phyloP scores from a whole-genome alignment of 2,888 invertebrate species.

The Microctonus hyperodae region DNA sequence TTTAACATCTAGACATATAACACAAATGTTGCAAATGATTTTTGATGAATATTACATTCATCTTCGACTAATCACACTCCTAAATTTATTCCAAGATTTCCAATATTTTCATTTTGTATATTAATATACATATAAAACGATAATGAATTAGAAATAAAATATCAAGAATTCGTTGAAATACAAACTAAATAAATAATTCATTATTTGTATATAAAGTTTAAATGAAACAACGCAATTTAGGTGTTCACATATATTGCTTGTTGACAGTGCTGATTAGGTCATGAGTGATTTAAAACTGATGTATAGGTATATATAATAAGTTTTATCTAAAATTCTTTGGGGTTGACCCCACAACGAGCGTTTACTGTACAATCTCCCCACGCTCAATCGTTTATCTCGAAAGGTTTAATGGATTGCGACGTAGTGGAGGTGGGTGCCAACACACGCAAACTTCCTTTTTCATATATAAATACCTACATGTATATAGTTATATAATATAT shows the following conservation, averaged over 20 bases:
- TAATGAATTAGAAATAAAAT: too few species aligned
- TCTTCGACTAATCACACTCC: background rate
- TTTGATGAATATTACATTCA: too few species aligned
- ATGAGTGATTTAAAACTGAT: background rate
- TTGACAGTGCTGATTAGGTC: constrained; percentile 1
- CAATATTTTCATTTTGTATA: too few species aligned
- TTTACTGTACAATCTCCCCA: constrained; percentile 31
- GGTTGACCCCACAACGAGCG: constrained; percentile 22
- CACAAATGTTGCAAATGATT: too few species aligned
- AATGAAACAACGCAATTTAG: background rate
- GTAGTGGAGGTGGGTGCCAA: constrained; percentile 40
- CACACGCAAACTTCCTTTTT: constrained; percentile 35
- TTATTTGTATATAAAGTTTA: too few species aligned
- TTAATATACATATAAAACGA: too few species aligned
- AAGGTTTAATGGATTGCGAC: constrained; percentile 54
- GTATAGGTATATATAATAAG: background rate
- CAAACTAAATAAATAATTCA: too few species aligned
- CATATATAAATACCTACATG: background rate
- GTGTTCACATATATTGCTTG: background rate
- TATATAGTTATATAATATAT: too few species aligned
- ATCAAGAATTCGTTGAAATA: too few species aligned
- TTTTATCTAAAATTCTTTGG: constrained; percentile 26
- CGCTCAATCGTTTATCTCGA: constrained; percentile 46
- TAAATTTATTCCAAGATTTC: too few species aligned
- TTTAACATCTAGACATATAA: background rate